A percentile compares a stretch with the other conserved stretches of the same genome.
phyloP scores from a whole-genome alignment of 2,113 vertebrate species.

The Crotalus horridus region DNA sequence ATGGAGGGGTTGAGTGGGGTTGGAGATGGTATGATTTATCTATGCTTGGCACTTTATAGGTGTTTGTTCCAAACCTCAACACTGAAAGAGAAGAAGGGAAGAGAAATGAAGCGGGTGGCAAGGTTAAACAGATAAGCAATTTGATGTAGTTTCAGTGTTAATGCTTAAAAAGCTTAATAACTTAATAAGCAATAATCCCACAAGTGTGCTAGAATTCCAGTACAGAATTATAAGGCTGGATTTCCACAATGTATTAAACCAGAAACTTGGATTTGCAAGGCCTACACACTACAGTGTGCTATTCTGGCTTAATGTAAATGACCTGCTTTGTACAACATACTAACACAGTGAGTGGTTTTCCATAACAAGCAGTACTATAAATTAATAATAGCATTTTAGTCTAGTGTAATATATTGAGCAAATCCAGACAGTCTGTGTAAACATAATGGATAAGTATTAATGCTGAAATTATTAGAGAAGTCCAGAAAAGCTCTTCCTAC shows the following conservation, averaged over 20 bases:
- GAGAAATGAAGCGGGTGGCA: neutral
- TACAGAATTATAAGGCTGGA: neutral
- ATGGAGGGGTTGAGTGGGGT: neutral
- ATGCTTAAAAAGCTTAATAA: neutral
- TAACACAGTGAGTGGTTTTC: neutral
- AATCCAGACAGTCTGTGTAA: neutral
- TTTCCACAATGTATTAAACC: neutral
- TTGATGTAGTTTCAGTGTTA: neutral
- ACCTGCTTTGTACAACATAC: neutral
- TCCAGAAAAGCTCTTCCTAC: neutral
- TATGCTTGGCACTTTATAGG: no score
- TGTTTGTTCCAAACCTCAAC: neutral
- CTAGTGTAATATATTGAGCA: neutral
- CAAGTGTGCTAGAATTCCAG: neutral
- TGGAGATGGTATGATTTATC: neutral
- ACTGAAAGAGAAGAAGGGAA: neutral
- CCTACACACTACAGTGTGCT: neutral
- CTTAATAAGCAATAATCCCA: neutral
- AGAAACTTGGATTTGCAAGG: neutral
- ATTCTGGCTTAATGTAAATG: neutral
- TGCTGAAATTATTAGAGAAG: neutral
- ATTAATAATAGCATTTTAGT: neutral
- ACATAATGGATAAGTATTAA: neutral
- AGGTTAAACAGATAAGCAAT: neutral
- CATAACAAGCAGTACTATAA: neutral